Percentiles rank a stretch among this genome's conserved stretches.
Conservation (phyloP, 2,888 invertebrate species). For the Phragmatobia fuliginosa region DNA sequence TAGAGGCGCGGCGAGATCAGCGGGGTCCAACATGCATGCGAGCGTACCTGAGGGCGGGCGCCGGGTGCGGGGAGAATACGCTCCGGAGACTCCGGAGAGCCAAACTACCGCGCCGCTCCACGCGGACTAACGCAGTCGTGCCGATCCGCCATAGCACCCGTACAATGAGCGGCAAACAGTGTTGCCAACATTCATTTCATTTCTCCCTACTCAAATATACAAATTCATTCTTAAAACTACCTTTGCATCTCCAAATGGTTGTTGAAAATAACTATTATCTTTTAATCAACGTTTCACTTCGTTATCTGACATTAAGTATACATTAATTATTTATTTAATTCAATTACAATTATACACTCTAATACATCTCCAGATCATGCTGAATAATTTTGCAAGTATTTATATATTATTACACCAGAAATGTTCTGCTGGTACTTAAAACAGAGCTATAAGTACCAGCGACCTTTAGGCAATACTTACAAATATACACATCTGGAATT, state of each 20-base stretch:
- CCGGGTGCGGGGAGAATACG: slow-evolving; percentile 65
- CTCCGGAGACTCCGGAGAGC: slow-evolving; percentile 52
- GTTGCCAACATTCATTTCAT: slow-evolving; percentile 53
- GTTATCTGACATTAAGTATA: no score
- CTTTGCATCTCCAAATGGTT: no score
- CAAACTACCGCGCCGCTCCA: slow-evolving; percentile 76
- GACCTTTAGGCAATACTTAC: no score
- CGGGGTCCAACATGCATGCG: slow-evolving; percentile 51
- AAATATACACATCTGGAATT: no score
- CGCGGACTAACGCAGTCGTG: slow-evolving; percentile 76
- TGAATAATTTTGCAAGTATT: no score
- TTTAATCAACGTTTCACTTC: background rate
- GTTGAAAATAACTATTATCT: no score
- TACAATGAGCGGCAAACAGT: slow-evolving; percentile 50
- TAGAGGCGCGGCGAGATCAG: slow-evolving; percentile 55
- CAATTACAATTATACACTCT: no score
- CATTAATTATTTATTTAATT: no score
- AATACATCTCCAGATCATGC: no score
- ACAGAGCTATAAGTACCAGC: no score
- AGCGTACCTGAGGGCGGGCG: slow-evolving; percentile 76
- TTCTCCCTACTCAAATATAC: background rate
- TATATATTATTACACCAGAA: no score
- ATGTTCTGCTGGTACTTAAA: no score
- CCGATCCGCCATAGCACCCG: slow-evolving; percentile 49
- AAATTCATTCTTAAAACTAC: background rate